Conservation (phyloP, 1,140 invertebrate genomes). For the Drosophila pandora region DNA sequence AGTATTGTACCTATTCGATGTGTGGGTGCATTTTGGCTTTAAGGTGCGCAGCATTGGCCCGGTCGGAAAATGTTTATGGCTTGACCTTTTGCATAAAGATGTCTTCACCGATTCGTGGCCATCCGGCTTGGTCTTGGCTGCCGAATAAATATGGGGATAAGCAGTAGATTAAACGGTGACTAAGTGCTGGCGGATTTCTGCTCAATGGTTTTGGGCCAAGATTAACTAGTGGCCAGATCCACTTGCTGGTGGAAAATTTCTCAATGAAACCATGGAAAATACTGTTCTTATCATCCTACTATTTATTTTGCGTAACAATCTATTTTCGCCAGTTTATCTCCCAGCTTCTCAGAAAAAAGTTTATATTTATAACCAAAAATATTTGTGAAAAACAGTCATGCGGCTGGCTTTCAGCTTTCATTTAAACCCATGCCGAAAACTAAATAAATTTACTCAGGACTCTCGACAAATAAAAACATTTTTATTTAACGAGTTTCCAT, state of each 20-base stretch:
- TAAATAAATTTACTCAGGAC: slow-evolving; percentile 28
- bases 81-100: slow-evolving; percentile 50
- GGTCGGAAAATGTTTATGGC: slow-evolving; percentile 42
- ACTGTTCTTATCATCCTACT: not conserved
- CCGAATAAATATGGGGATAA: slow-evolving; percentile 22
- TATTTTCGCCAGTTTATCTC: not conserved
- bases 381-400: too few species aligned
- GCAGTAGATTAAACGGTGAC: slow-evolving; percentile 33
- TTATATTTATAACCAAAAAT: not conserved
- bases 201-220: slow-evolving; percentile 24
- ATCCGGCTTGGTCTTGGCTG: slow-evolving; percentile 7
- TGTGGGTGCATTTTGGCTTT: not conserved
- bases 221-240: slow-evolving; percentile 19
- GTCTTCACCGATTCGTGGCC: not conserved
- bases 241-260: slow-evolving; percentile 1
- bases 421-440: slow-evolving; percentile 3
- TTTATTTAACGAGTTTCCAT: slow-evolving; percentile 47
- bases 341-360: not conserved
- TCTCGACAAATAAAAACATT: slow-evolving; percentile 38
- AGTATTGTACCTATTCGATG: slow-evolving; percentile 7
- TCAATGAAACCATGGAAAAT: slow-evolving; percentile 20
- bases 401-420: not conserved
- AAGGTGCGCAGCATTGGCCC: slow-evolving; percentile 1
- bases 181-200: slow-evolving; percentile 29
- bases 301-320: not conserved